Conservation (phyloP, 1,140 invertebrate genomes). For the Anagrus nilaparvatae region DNA sequence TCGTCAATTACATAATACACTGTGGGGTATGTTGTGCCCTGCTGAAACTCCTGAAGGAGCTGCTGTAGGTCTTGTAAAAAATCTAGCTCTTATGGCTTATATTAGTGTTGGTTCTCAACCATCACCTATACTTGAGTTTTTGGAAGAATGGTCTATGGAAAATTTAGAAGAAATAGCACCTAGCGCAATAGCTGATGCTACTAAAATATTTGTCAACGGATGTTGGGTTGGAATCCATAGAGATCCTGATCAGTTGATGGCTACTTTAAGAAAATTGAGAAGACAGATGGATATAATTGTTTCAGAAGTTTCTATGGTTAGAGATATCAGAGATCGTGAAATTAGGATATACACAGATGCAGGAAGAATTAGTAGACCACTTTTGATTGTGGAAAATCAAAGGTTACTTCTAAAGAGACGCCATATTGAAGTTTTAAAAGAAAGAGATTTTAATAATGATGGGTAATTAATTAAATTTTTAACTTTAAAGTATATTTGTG, state of each 20-base stretch:
- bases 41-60: conserved; percentile 27
- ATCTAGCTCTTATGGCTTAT: conserved; percentile 27
- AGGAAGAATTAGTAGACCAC: conserved; percentile 26
- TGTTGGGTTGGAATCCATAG: conserved; percentile 29
- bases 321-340: conserved; percentile 26
- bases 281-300: conserved; percentile 28
- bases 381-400: conserved; percentile 25
- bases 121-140: conserved; percentile 26
- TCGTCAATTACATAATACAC: conserved; percentile 27
- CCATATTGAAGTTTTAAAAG: conserved; percentile 22
- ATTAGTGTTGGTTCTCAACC: conserved; percentile 27
- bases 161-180: conserved; percentile 26
- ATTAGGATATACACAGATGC: conserved; percentile 28
- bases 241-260: conserved; percentile 27
- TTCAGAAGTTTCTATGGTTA: conserved; percentile 26
- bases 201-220: conserved; percentile 27
- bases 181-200: conserved; percentile 22
- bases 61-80: conserved; percentile 27
- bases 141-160: conserved; percentile 30
- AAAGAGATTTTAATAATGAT: conserved; percentile 19
- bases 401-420: conserved; percentile 19
- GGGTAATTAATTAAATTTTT: conserved; percentile 14
- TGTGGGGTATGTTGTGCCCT: conserved; percentile 29
- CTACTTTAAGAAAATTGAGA: conserved; percentile 23
- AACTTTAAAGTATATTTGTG: background rate